These are phyloP conservation scores for Chrysopa pallens DNA, from an alignment of 1,140 invertebrate genomes.

Conservation along the genomic window DNA sequence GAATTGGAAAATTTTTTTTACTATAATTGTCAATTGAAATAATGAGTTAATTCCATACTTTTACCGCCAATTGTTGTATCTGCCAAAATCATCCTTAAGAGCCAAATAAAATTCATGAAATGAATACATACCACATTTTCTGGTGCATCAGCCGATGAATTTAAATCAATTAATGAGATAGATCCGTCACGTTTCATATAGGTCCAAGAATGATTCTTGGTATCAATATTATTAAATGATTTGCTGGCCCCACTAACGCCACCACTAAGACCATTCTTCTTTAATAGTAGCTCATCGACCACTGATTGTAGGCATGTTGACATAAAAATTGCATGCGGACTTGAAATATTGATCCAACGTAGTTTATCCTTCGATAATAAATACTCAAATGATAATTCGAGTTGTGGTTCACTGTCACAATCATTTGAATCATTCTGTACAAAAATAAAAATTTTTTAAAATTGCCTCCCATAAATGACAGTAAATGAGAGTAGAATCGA, in stretches of 20 bases:
- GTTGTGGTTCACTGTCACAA: constrained; percentile 14
- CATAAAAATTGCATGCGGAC: constrained; percentile 84
- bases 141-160: constrained; percentile 9
- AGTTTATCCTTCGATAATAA: constrained; percentile 79
- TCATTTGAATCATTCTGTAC: constrained; percentile 7
- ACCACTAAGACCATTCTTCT: constrained; percentile 38
- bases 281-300: constrained; percentile 82
- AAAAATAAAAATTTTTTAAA: not conserved
- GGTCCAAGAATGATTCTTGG: constrained; percentile 18
- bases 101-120: too few species aligned
- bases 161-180: constrained; percentile 19
- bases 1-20: too few species aligned
- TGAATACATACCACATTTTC: constrained; percentile 7
- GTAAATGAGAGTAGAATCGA: too few species aligned
- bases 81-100: too few species aligned
- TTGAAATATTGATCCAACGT: constrained; percentile 81
- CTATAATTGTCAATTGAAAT: too few species aligned
- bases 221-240: constrained; percentile 15
- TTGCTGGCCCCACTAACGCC: constrained; percentile 7
- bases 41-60: too few species aligned
- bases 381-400: constrained; percentile 92
- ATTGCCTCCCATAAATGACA: too few species aligned
- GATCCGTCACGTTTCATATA: constrained; percentile 33
- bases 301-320: constrained; percentile 86
- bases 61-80: too few species aligned